Base-by-base conservation (phyloP, 1,140 invertebrate species). In the Diuraphis noxia region DNA sequence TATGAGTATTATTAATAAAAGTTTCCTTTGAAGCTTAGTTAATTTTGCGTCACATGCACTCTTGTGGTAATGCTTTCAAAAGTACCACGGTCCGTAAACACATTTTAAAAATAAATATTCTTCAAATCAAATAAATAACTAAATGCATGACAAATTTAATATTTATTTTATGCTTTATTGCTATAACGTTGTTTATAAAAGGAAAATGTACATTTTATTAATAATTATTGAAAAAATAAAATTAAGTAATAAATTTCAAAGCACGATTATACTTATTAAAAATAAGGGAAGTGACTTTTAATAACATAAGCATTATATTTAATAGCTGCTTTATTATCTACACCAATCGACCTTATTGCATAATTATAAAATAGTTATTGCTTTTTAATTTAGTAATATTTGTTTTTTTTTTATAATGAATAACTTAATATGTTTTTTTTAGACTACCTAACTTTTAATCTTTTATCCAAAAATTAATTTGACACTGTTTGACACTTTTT, bases 21-120 rank as follows among this genome's bases (percentile, higher is more conserved):
- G 25, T 88, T 87, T 56, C 23, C 49, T 88, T 63, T 88, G 86
- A 63, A 63, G 86, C 56, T 63, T 10, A 38, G 36, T 88, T 88
- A 63, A 63, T 36, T 88, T 63, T 88, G 36, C 49, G 85, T 87
- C 9, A 25, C 38, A 19, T 86, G 36, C 23, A 49, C 23, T 86
- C 46, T 49, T 21, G 34, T 2, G 19, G 84, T 49, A 49, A 86
- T 49, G 43, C 34, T 49, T 52, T 52, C 17, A 86, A 86, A 86
- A 36, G 46, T 52, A 34, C 46, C 17, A 34, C 19, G 3, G 34
- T 46, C 84, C 56, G 0, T 13, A 72, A 72, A n/a, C 17, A 34
- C 21, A 85, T 36, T 85, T 49, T 85, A 85, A 46, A 46, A 46
- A 85, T 85, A 85, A 46, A 85, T 85, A 30, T 46, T 41, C 81